Percentiles rank a stretch among this genome's conserved stretches.
phyloP scores from a whole-genome alignment of 2,113 vertebrate species.

The Chaenogobius annularis region DNA sequence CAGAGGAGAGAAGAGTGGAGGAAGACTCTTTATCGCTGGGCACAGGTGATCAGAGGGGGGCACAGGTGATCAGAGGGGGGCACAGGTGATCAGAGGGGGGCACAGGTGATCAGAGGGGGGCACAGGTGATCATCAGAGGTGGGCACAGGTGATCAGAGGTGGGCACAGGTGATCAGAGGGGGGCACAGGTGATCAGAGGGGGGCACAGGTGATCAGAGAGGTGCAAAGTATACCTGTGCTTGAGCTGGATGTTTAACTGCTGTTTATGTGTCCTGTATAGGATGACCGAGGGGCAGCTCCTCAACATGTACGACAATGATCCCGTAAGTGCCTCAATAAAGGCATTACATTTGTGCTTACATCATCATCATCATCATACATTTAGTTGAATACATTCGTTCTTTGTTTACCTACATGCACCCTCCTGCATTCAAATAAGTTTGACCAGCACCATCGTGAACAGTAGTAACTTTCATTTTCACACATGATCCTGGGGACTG shows the following conservation, averaged over 20 bases:
- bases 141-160: no score
- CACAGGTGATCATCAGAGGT: no score
- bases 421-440: no score
- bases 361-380: background rate
- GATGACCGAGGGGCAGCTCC: conserved; percentile 72
- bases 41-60: no score
- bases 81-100: background rate
- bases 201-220: background rate
- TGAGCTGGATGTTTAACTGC: background rate
- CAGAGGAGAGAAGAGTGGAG: conserved; percentile 2
- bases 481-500: no score
- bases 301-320: conserved; percentile 70
- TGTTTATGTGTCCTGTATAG: conserved; percentile 58
- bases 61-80: background rate
- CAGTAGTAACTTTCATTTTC: no score
- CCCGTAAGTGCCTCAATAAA: conserved; percentile 56
- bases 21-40: background rate
- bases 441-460: no score
- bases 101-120: background rate
- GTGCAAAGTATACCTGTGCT: background rate
- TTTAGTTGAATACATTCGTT: background rate
- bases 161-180: no score
- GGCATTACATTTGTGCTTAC: background rate
- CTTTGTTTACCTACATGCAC: no score
- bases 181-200: background rate